Evolutionary conservation across 1,140 invertebrate species (phyloP).

Genomic region (Eumaeus atala): DNA sequence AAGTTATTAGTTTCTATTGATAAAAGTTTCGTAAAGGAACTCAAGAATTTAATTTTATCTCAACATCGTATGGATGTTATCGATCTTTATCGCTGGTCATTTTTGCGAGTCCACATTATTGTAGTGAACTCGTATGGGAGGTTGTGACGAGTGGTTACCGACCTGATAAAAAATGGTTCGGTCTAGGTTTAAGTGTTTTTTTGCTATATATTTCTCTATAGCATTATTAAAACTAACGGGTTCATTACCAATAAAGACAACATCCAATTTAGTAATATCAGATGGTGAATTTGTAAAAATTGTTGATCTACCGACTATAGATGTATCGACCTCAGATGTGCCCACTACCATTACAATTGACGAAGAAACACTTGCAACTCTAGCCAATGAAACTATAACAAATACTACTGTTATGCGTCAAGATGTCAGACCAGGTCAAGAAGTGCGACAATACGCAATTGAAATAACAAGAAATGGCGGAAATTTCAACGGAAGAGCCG

Average conservation of each 20-base stretch:
- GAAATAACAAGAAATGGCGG: constrained; percentile 32
- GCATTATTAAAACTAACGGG: constrained; percentile 9
- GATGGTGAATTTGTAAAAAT: constrained; percentile 12
- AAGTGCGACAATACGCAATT: constrained; percentile 32
- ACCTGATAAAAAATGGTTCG: constrained; percentile 46
- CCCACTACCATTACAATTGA: not conserved
- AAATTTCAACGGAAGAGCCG: constrained; percentile 37
- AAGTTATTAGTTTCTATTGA: too few relatives aligned
- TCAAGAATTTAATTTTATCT: constrained; percentile 28
- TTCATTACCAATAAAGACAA: constrained; percentile 16
- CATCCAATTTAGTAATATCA: constrained; percentile 17
- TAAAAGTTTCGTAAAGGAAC: too few relatives aligned
- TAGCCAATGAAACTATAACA: constrained; percentile 1
- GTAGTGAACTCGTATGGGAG: constrained; percentile 34
- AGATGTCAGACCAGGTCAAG: constrained; percentile 42
- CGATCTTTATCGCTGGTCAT: constrained; percentile 25
- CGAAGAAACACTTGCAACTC: not conserved
- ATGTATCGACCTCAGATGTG: not conserved
- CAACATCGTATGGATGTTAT: constrained; percentile 24
- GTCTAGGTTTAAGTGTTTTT: constrained; percentile 42
- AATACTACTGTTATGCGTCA: constrained; percentile 7
- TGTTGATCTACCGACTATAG: not conserved
- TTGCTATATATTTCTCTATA: constrained; percentile 23
- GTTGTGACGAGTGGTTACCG: constrained; percentile 26
- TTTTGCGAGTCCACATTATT: constrained; percentile 30